A percentile compares a stretch with the other conserved stretches of the same genome.
Evolutionary conservation across 2,113 vertebrate species (phyloP).

Genomic region (Tragelaphus strepsiceros): DNA sequence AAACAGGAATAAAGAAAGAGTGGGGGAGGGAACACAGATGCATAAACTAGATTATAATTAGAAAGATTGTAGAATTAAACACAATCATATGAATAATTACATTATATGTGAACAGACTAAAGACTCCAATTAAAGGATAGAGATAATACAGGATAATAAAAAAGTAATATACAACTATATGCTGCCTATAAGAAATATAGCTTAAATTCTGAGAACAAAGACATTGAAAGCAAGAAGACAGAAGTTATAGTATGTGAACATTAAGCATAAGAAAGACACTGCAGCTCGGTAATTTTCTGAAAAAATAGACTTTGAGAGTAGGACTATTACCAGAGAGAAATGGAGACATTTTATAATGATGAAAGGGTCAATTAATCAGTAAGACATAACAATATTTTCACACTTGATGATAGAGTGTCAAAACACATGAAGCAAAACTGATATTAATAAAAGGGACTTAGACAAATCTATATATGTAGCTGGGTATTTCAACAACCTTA

Average conservation of each 20-base stretch:
- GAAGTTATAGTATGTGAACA: not conserved
- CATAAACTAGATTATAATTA: not conserved
- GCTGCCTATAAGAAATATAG: not conserved
- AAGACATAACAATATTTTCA: slow-evolving; percentile 41
- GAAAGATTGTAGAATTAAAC: not conserved
- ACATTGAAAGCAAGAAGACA: not conserved
- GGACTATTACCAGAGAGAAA: slow-evolving; percentile 9
- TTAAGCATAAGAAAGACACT: not conserved
- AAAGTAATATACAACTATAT: not conserved
- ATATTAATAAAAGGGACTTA: not conserved
- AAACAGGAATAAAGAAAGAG: not conserved
- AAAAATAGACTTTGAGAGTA: not conserved
- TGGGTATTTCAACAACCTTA: not conserved
- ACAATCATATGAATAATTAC: not conserved
- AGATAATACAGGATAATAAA: not conserved
- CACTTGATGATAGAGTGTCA: slow-evolving; percentile 27
- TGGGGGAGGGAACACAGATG: not conserved
- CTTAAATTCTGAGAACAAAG: not conserved
- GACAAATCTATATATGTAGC: not conserved
- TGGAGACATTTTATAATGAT: not conserved
- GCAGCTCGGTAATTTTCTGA: not conserved
- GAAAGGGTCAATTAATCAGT: not conserved
- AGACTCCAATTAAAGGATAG: not conserved
- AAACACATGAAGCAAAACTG: slow-evolving; percentile 2
- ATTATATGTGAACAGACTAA: not conserved